phyloP scores from a whole-genome alignment of 2,113 vertebrate species.

The Chloropsis cyanopogon region DNA sequence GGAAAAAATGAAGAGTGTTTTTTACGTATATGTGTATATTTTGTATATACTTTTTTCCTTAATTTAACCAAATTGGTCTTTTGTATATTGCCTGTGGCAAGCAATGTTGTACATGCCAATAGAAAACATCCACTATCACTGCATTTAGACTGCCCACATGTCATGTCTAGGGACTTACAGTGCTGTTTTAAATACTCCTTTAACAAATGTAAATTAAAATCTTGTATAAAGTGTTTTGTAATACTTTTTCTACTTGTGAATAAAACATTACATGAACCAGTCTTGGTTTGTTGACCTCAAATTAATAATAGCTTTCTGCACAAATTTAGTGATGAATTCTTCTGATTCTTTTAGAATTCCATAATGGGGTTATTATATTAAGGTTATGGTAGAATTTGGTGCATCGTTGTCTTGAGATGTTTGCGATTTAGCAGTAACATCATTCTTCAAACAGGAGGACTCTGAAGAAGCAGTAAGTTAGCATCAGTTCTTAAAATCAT shows the following conservation, averaged over 20 bases:
- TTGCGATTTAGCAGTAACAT: background rate
- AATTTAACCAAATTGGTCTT: constrained; percentile 69
- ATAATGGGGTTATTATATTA: background rate
- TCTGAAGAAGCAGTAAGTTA: background rate
- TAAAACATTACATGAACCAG: constrained; percentile 56
- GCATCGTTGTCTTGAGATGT: background rate
- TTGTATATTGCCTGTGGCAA: constrained; percentile 66
- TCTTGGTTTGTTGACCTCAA: background rate
- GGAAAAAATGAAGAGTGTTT: background rate
- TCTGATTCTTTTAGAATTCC: background rate
- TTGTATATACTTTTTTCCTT: constrained; percentile 68
- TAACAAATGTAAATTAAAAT: constrained; percentile 62
- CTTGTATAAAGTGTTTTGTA: constrained; percentile 68
- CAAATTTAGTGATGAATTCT: background rate
- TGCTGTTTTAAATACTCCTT: constrained; percentile 52
- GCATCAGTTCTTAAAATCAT: background rate
- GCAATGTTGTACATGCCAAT: constrained; percentile 26
- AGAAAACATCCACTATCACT: background rate
- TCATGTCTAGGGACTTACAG: background rate
- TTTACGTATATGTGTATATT: constrained; percentile 56
- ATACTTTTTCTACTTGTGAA: constrained; percentile 73
- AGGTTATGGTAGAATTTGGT: background rate
- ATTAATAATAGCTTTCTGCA: background rate
- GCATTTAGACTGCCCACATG: background rate
- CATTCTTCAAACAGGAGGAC: background rate